Base-by-base conservation (phyloP, 2,113 vertebrate species). In the Toxotes jaculatrix region DNA sequence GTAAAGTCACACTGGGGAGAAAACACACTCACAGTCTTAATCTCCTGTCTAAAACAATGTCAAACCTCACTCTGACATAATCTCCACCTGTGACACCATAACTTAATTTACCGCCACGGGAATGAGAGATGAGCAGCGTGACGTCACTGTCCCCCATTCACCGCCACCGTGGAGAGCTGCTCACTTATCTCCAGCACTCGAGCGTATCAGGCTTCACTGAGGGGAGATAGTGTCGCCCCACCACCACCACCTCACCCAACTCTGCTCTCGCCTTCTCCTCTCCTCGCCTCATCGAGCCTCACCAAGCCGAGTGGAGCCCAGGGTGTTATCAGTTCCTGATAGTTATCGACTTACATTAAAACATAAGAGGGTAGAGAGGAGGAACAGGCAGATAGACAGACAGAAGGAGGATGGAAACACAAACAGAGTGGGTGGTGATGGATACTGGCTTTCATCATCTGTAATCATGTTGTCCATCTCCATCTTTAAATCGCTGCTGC, bases 311-410 rank as follows among this genome's bases (percentile, higher is more conserved):
- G 84, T 32, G 63, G 59, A 80, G 86, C 88, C 76, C 57, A 5
- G 78, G 71, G 85, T 87, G 84, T 88, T 93, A 92, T 92, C 91
- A 82, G 77, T 34, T 67, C 66, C 87, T 87, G 93, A 93, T 94
- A 80, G 81, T 89, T 89, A 93, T 92, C 91, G 80, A 90, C 91
- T 90, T 87, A 76, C 90, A 90, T 93, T 93, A 92, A 90, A 91
- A 93, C 90, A 93, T 83, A 82, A 86, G 87, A 80, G 87, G 79
- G 51, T 57, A 27, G 80, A 36, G 80, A 67, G 62, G 84, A 66
- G 79, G 70, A 73, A 63, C 64, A 38, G 69, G 74, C 42, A 42
- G 86, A 84, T 61, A 88, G 87, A 82, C 66, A 79, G 89, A 73
- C 65, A 42, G 80, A 76, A 21, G 76, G 85, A 73, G 90, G 86